Conservation (phyloP, 2,797 vertebrate genomes). For the Mus caroli region DNA sequence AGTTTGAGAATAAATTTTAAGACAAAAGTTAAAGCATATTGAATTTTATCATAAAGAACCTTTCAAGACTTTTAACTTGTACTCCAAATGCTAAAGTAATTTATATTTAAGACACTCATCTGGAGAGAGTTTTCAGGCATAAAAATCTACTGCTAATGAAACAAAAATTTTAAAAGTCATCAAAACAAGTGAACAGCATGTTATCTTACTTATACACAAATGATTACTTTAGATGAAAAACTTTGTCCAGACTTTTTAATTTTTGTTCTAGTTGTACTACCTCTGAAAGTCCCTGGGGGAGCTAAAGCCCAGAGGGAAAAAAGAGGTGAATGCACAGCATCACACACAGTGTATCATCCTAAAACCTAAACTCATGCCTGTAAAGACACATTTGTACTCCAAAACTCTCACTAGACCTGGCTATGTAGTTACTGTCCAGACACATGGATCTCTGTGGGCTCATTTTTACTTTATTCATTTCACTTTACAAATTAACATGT, state of each 20-base stretch:
- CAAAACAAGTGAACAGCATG: background rate
- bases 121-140: background rate
- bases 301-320: background rate
- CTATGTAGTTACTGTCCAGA: background rate
- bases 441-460: background rate
- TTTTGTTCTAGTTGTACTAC: background rate
- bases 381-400: too few species aligned
- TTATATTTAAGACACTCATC: background rate
- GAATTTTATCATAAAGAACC: background rate
- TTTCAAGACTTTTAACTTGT: background rate
- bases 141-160: background rate
- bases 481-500: too few species aligned
- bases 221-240: background rate
- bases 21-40: background rate
- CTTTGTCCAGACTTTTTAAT: background rate
- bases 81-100: background rate
- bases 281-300: background rate
- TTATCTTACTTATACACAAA: background rate
- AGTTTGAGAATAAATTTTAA: background rate
- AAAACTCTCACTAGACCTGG: background rate
- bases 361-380: too few species aligned
- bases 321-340: background rate
- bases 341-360: background rate
- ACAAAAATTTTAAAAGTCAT: background rate
- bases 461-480: background rate